Base-by-base conservation (phyloP, 2,797 vertebrate genomes). In the Takifugu ocellatus region DNA sequence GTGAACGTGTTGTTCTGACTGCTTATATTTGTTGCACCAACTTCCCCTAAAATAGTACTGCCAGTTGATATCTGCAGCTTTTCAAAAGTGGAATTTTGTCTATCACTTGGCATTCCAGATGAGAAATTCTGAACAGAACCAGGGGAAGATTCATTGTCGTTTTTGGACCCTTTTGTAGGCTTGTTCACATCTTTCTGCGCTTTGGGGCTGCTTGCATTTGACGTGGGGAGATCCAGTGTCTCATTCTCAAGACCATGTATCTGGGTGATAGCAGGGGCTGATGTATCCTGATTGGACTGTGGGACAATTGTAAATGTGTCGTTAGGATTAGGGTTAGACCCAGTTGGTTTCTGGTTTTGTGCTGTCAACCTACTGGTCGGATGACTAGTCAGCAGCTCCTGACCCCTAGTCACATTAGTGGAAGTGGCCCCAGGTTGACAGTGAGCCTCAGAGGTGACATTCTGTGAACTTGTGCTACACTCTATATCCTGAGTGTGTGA, bases 1-100 rank as follows among this genome's bases (percentile, higher is more conserved):
- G 84, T 77, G 0, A 81, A 82, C 0, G 77, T 78, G 47, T 57
- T 56, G 49, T 71, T 77, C 15, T 71, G 48, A 5, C 52, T 52
- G 51, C 29, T 16, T 44, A 55, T 10, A 0, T 26, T 36, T 48
- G 25, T 2, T 31, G 51, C 29, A 25, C 0, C 46, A 15, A 51
- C 42, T 17, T 75, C 57, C 3, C 5, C 50, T 11, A 59, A 15
- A 48, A 24, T 0, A 0, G 12, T 47, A 21, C 10, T 58, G 1
- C n/a, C 50, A 27, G 50, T 56, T 31, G 74, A 46, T 47, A 63
- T 70, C 6, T 59, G 63, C 47, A 61, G 52, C 5, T 12, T 45
- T 5, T 81, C 72, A 51, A 81, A 75, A 1, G 76, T 82, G 21
- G 5, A 0, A 0, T 78, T 79, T 48, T 57, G 58, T 17, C 50